These are phyloP conservation scores for Lamproptera curius DNA, from an alignment of 2,888 invertebrate genomes.

Conservation along the genomic window DNA sequence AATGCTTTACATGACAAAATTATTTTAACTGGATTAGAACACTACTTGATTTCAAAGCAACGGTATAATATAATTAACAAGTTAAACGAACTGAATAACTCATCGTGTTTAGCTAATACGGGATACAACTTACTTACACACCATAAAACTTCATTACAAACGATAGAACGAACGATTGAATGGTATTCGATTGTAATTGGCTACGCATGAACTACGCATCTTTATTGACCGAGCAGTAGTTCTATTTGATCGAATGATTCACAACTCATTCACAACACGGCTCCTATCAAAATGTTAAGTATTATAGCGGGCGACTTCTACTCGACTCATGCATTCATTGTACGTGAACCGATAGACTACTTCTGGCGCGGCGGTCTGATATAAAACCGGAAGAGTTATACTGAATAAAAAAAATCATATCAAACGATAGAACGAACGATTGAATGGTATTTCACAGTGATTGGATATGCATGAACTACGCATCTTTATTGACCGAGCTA, in stretches of 20 bases:
- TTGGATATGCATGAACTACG: slow-evolving; percentile 11
- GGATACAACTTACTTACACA: no score
- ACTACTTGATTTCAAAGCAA: no score
- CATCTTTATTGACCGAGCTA: slow-evolving; percentile 10
- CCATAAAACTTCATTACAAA: no score
- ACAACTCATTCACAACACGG: slow-evolving; percentile 12
- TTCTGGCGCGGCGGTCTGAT: slow-evolving; percentile 26
- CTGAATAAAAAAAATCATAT: no score
- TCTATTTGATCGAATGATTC: slow-evolving; percentile 17
- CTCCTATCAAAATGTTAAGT: slow-evolving; percentile 22
- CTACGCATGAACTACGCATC: slow-evolving; percentile 9
- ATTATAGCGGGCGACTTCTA: slow-evolving; percentile 26
- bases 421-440: slow-evolving; percentile 3
- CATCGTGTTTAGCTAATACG: no score
- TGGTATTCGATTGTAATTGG: slow-evolving; percentile 6
- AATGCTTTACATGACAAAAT: no score
- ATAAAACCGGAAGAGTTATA: slow-evolving; percentile 20
- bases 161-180: slow-evolving; percentile 5
- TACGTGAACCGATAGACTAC: slow-evolving; percentile 29
- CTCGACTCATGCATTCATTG: slow-evolving; percentile 36
- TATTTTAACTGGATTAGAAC: no score
- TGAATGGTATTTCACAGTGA: slow-evolving; percentile 3
- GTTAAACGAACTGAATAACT: no score
- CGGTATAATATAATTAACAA: no score
- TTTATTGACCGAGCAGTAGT: slow-evolving; percentile 9